Evolutionary conservation across 2,797 vertebrate genomes (phyloP).

Genomic region (Orientallactaga sibirica): DNA sequence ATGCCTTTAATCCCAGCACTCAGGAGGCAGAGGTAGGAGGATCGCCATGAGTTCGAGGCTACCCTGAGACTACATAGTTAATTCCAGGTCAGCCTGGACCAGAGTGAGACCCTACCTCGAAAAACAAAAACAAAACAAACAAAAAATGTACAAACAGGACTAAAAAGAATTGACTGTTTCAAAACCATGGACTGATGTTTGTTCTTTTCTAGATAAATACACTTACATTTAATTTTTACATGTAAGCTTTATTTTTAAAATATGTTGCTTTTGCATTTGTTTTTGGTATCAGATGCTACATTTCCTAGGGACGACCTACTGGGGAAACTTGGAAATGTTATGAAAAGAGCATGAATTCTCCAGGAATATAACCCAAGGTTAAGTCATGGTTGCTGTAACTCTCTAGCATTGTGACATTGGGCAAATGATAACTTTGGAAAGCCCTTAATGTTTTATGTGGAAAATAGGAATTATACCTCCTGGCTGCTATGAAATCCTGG

Average conservation of each 20-base stretch:
- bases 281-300: neutral
- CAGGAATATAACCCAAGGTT: neutral
- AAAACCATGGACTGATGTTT: neutral
- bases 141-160: neutral
- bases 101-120: no score
- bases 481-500: neutral
- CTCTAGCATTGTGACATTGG: neutral
- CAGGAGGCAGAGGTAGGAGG: no score
- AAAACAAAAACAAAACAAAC: no score
- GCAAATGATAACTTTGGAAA: neutral
- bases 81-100: no score
- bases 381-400: neutral
- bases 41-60: no score
- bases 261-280: neutral
- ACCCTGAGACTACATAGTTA: no score
- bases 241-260: neutral
- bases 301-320: neutral
- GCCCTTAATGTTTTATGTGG: neutral
- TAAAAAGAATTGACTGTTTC: conserved; percentile 25
- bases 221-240: neutral
- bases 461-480: neutral
- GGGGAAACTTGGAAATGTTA: neutral
- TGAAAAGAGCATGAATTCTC: conserved; percentile 1
- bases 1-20: no score
- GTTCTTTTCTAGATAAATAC: neutral